Evolutionary conservation across 64 coral and sea anemone genomes (phyloP).

Genomic region (Pocillopora damicornis): DNA sequence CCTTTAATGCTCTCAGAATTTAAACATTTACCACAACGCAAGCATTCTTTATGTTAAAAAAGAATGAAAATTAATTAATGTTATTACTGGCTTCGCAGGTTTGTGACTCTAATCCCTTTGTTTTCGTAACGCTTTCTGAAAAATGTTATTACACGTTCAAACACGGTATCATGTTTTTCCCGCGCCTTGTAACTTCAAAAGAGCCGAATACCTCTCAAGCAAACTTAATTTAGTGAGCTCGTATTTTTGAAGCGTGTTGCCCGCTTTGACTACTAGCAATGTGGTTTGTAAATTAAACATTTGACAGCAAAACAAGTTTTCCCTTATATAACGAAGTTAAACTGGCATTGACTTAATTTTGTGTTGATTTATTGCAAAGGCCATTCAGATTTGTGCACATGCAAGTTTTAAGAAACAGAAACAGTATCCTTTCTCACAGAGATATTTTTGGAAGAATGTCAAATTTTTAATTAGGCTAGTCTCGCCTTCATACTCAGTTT

Average conservation of each 20-base stretch:
- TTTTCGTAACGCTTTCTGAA: background rate
- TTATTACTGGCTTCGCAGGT: background rate
- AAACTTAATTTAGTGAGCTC: constrained; percentile 17
- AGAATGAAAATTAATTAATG: background rate
- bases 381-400: too few species aligned
- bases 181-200: constrained; percentile 9
- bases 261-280: background rate
- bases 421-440: too few species aligned
- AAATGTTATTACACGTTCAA: constrained; percentile 10
- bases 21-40: background rate
- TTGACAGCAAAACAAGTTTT: background rate
- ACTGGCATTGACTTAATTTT: background rate
- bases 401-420: too few species aligned
- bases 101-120: background rate
- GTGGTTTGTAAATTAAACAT: background rate
- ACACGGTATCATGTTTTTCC: constrained; percentile 21
- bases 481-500: too few species aligned
- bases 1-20: background rate
- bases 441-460: too few species aligned
- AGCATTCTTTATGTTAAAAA: background rate
- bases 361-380: background rate
- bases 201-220: constrained; percentile 6
- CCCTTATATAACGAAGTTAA: background rate
- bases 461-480: too few species aligned
- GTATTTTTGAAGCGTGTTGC: background rate